Base-by-base conservation (phyloP, 2,797 vertebrate genomes). In the Gorsachius magnificus region DNA sequence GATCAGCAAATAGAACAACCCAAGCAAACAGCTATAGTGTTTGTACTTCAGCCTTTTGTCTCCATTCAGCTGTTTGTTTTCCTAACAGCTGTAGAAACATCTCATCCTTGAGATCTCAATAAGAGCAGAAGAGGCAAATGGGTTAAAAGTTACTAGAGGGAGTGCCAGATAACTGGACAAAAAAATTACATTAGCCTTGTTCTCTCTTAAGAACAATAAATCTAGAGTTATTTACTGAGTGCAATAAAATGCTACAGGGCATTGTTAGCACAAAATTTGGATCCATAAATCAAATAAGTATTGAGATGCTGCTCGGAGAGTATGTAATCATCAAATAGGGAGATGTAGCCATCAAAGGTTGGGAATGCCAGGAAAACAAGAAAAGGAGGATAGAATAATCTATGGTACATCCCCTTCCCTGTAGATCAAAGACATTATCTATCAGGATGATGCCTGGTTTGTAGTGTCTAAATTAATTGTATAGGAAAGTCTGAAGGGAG, bases 131-230 rank as follows among this genome's bases (percentile, higher is more conserved):
- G 58, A 75, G 45, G 45, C 64, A 94, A 84, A 80, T 50, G 35
- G 51, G 21, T 77, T 95, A 91, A 57, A 93, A 94, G 71, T 63
- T 92, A 83, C 91, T 77, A 77, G 53, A 92, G 78, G 60, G 71
- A 89, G 25, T 80, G 92, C 80, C 60, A 82, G n/a, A 56, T 26
- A 93, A 64, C 45, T 60, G 87, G 76, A 86, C 12, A 74, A 85
- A 48, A 85, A 93, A 84, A 57, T 61, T 41, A 31, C n/a, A 63
- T 83, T 87, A 75, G 36, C 33, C 46, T 35, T 77, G 48, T 87
- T 92, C 83, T 91, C 64, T 87, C 92, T 92, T 78, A 93, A 89
- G 65, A 87, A 45, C 60, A 88, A 87, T 91, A 93, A 92, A 86
- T 60, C 61, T 88, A 5, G 20, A 78, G 69, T 95, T 92, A 87